Evolutionary conservation across 2,113 vertebrate genomes (phyloP).

Genomic region (Pan paniscus): DNA sequence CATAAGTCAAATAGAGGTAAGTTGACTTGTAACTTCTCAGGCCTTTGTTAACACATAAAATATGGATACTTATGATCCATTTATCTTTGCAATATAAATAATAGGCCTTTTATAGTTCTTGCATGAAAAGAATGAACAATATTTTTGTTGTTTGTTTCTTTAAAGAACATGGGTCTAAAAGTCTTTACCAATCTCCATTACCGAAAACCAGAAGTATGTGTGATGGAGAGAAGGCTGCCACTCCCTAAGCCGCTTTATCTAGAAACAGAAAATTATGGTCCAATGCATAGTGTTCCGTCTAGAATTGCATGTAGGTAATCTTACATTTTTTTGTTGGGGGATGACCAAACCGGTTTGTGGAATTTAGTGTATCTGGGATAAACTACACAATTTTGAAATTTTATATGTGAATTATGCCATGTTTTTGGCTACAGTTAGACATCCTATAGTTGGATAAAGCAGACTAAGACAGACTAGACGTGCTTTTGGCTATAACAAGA

Average conservation of each 20-base stretch:
- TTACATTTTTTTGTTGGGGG: neutral
- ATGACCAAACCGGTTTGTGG: neutral
- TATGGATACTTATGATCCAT: neutral
- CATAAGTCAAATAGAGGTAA: neutral
- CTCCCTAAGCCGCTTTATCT: accelerated
- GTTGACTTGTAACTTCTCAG: neutral
- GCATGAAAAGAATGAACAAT: neutral
- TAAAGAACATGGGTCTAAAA: constrained; percentile 89
- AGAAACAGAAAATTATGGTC: neutral
- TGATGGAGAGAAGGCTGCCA: neutral
- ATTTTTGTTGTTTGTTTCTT: constrained; percentile 45
- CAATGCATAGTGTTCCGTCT: neutral
- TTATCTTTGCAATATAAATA: neutral
- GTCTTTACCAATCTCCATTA: constrained; percentile 76
- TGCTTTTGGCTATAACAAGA: neutral
- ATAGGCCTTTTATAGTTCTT: neutral
- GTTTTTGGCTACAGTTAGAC: neutral
- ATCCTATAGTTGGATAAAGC: neutral
- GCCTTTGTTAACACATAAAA: neutral
- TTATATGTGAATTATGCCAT: neutral
- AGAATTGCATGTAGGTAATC: neutral
- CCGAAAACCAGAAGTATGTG: constrained; percentile 82
- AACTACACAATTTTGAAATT: neutral
- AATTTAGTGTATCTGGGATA: neutral
- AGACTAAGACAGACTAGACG: neutral